A percentile compares a stretch with the other conserved stretches of the same genome.
phyloP scores from a whole-genome alignment of 2,113 vertebrate genomes.

The Corythaixoides concolor region DNA sequence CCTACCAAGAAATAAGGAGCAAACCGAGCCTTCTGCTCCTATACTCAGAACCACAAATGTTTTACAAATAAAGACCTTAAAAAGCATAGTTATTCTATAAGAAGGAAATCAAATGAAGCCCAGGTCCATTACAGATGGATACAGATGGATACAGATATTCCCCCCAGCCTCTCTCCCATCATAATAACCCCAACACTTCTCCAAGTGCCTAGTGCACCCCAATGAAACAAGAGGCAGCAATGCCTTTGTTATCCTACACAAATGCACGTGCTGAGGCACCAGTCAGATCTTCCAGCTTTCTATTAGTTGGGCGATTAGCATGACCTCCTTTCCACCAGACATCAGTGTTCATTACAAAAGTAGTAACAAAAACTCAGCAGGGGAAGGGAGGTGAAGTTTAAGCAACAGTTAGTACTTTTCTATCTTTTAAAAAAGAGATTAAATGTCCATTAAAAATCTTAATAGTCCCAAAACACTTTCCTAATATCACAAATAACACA shows the following conservation, averaged over 20 bases:
- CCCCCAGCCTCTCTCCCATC: fast-evolving
- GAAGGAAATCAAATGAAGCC: not conserved
- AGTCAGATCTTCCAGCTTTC: not conserved
- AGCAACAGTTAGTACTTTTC: not conserved
- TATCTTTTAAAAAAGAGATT: not conserved
- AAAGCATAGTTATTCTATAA: not conserved
- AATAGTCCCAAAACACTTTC: not conserved
- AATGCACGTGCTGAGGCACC: not conserved
- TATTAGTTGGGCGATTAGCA: not conserved
- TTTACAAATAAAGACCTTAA: not conserved
- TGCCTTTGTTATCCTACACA: not conserved
- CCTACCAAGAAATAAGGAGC: not conserved
- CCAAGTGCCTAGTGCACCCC: not conserved
- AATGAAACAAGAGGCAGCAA: not conserved
- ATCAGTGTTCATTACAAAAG: not conserved
- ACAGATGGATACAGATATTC: not conserved
- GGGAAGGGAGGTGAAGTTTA: not conserved
- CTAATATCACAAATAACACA: not conserved
- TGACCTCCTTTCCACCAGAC: not conserved
- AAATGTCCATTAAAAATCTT: not conserved
- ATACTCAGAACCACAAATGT: not conserved
- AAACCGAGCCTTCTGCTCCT: not conserved
- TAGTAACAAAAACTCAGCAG: not conserved
- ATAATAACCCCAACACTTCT: not conserved
- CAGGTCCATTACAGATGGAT: not conserved